Evolutionary conservation across 2,888 invertebrate species (phyloP).

Genomic region (Chromoteleia sp.): DNA sequence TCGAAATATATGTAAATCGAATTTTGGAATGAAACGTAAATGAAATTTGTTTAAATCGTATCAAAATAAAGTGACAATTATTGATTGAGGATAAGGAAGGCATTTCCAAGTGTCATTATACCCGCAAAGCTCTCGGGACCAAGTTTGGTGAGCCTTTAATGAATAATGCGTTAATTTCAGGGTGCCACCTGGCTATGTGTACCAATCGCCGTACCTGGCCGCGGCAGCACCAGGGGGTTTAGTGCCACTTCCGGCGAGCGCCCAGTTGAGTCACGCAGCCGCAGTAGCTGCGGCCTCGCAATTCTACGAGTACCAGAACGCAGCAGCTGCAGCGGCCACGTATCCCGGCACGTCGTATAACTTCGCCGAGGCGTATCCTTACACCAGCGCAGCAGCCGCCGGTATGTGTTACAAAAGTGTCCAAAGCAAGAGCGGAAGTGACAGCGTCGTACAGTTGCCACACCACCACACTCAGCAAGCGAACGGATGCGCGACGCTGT

Average conservation of each 20-base stretch:
- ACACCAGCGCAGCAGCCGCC: constrained; percentile 88
- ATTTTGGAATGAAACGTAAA: too few species aligned
- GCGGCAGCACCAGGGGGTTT: constrained; percentile 89
- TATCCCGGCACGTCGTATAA: constrained; percentile 91
- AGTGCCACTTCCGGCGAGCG: constrained; percentile 86
- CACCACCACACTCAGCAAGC: constrained; percentile 74
- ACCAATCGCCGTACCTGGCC: constrained; percentile 89
- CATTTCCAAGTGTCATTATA: constrained; percentile 28
- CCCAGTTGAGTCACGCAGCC: constrained; percentile 90
- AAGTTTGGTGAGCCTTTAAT: constrained; percentile 36
- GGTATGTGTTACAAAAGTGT: constrained; percentile 85
- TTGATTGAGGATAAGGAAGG: constrained; percentile 18
- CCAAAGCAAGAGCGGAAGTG: constrained; percentile 77
- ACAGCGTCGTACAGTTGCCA: constrained; percentile 74
- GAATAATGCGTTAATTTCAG: constrained; percentile 84
- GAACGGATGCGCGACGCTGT: constrained; percentile 76
- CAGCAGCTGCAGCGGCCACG: constrained; percentile 89
- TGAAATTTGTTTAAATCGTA: too few species aligned
- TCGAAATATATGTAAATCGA: too few species aligned
- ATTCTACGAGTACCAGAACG: constrained; percentile 92
- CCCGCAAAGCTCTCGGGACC: constrained; percentile 69
- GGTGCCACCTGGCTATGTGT: constrained; percentile 91
- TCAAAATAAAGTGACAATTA: not conserved
- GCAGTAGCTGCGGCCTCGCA: constrained; percentile 93
- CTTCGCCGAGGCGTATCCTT: constrained; percentile 89